Evolutionary conservation across 1,140 invertebrate species (phyloP).

Genomic region (Drosophila simulans): DNA sequence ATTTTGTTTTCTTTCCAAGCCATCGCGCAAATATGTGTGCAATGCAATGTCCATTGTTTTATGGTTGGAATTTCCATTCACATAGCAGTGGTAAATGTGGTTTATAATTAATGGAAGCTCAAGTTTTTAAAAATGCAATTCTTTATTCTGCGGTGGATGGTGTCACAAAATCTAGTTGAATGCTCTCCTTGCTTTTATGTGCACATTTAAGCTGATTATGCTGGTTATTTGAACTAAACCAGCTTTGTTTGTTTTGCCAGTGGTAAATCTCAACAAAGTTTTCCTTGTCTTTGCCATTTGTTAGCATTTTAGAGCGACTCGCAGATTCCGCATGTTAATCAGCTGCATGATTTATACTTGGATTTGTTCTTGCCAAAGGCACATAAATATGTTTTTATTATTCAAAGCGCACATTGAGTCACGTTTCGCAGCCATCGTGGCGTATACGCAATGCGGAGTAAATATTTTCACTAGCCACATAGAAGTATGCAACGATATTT

Average conservation of each 20-base stretch:
- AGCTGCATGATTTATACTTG: slow-evolving; percentile 45
- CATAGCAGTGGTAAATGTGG: neutral
- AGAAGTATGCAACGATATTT: slow-evolving; percentile 36
- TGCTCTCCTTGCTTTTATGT: too few species aligned
- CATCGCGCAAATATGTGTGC: slow-evolving; percentile 8
- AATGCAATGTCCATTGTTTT: slow-evolving; percentile 14
- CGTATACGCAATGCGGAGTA: slow-evolving; percentile 45
- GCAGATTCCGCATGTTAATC: slow-evolving; percentile 42
- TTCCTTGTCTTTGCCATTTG: slow-evolving; percentile 28
- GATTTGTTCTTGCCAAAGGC: slow-evolving; percentile 3
- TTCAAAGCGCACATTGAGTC: slow-evolving; percentile 20
- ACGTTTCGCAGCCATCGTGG: slow-evolving; percentile 33
- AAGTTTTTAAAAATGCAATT: neutral
- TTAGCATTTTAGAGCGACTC: slow-evolving; percentile 27
- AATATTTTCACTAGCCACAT: slow-evolving; percentile 22
- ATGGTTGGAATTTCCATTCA: slow-evolving; percentile 2
- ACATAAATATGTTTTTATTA: slow-evolving; percentile 39
- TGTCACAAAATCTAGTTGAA: neutral
- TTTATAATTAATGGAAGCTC: neutral
- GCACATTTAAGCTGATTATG: neutral
- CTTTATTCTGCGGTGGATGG: neutral
- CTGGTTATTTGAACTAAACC: neutral
- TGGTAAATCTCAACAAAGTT: slow-evolving; percentile 41
- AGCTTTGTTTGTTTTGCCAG: neutral
- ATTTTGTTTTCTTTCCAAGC: slow-evolving; percentile 8